Evolutionary conservation across 2,797 vertebrate species (phyloP), one percentile per base, ranked within the genome.

Genomic region (Acanthurus tractus): DNA sequence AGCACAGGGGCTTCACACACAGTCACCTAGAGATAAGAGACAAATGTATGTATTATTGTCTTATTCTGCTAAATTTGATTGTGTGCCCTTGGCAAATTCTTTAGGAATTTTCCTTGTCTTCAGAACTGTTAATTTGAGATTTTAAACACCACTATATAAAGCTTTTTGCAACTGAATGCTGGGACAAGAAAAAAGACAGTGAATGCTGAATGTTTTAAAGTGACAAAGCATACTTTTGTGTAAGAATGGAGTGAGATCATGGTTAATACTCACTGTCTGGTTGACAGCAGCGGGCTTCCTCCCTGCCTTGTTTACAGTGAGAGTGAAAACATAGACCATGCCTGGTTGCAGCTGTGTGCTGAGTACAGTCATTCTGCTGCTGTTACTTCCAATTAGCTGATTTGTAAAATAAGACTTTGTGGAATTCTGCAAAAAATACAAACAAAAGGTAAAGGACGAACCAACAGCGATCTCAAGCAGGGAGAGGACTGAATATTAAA

Each of bases 261-360:
- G 36, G 49, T 15, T 29, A 34, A 57, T 59, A 90, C 95, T 92
- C 68, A 96, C 95, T 15, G 70, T 89, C 81, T 96, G 96, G 57
- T 79, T 90, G 70, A 84, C 76, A 36, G 86, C 94, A 48, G 65
- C 88, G 12, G 93, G 75, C 29, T 38, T 75, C 69, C 93, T 92
- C n/a, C 90, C 94, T 18, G 66, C 62, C 63, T 95, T 96, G 29
- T 70, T 65, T 15, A 96, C 83, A 13, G 91, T 95, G 6, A 96
- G 88, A 25, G 81, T 95, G 74, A 96, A 93, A 23, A 87, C 20
- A 29, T 94, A 95, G 9, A 88, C 42, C 10, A 62, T 61, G 10
- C 76, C 90, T 5, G 81, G 64, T 6, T 85, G 82, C 22, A 96
- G 91, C 14, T 75, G 53, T 15, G 6, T 57, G 50, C 70, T 87